Conservation (phyloP, 2,888 invertebrate genomes). For the Leptopilina drosophilae region DNA sequence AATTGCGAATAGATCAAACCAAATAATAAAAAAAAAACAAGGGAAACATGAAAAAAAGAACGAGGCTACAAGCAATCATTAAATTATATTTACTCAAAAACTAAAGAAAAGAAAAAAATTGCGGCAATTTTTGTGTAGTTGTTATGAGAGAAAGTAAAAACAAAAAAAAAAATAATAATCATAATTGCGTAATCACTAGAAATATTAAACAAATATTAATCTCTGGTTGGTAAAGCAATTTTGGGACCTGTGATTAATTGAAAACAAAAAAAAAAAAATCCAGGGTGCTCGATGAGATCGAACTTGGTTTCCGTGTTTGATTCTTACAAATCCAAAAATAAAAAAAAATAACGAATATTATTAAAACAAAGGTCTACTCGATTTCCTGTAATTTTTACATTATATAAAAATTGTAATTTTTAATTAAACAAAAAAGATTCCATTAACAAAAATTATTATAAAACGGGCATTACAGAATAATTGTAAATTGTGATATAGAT, state of each 20-base stretch:
- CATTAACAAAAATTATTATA: slow-evolving; percentile 12
- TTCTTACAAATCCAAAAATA: slow-evolving; percentile 25
- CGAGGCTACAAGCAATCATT: slow-evolving; percentile 28
- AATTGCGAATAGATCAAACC: not conserved
- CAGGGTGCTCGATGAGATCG: slow-evolving; percentile 34
- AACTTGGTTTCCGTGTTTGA: slow-evolving; percentile 37
- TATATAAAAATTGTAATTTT: not conserved
- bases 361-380: slow-evolving; percentile 26
- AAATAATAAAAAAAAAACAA: not conserved
- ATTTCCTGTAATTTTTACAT: slow-evolving; percentile 13
- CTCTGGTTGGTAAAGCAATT: slow-evolving; percentile 27
- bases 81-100: slow-evolving; percentile 27
- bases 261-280: slow-evolving; percentile 19
- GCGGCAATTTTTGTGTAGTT: slow-evolving; percentile 23
- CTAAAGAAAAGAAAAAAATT: not conserved
- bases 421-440: not conserved
- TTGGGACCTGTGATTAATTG: slow-evolving; percentile 28
- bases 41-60: slow-evolving; percentile 10
- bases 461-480: slow-evolving; percentile 14
- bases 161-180: slow-evolving; percentile 21
- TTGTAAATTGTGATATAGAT: slow-evolving; percentile 37
- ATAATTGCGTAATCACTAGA: slow-evolving; percentile 16
- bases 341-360: not conserved
- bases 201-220: slow-evolving; percentile 35
- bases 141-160: slow-evolving; percentile 32